Evolutionary conservation across 1,140 invertebrate species (phyloP), one percentile per base, ranked within the genome.

Genomic region (Zaprionus gabonicus): DNA sequence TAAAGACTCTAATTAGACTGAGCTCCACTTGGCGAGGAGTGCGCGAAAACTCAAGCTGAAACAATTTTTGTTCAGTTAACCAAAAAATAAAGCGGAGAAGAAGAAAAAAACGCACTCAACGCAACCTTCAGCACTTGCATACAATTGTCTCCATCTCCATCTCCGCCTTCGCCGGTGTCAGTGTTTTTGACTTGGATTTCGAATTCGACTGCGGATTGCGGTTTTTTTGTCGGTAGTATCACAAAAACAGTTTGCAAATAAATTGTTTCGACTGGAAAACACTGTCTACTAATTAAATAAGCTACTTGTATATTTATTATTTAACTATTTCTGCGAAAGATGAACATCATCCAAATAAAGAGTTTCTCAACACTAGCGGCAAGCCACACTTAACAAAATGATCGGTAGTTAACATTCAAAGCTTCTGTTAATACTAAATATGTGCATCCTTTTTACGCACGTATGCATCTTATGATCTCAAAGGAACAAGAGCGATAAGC

Each of bases 1-100:
- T 87, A 80, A 78, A 87, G 77, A 87, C 73, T 87, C 64, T 86
- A 74, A 84, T 84, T 84, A 84, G 78, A 84, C 65, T 60, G 53
- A 44, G 34, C 59, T 60, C 36, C 67, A 69, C 46, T 57, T 46
- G 66, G 63, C 69, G 81, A 75, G 82, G 56, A 80, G 65, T 70
- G 65, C 80, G 68, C 70, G 36, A 86, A 68, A 67, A 76, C 51
- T 73, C 71, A 75, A 81, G 36, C 38, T 46, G 17, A 66, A 66
- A 76, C 51, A 28, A 38, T 65, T 57, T 71, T 63, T 71, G 15
- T n/a, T 53, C 23, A 28, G 3, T 75, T 62, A 46, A 60, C 51
- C 58, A 23, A 31, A 46, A 66, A 65, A 36, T 34, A 51, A 41
- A 3, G 17, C 2, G 1, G 1, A 20, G 25, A 53, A 20, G 15